phyloP scores from a whole-genome alignment of 1,140 invertebrate genomes.

The Lasioglossum albipes region DNA sequence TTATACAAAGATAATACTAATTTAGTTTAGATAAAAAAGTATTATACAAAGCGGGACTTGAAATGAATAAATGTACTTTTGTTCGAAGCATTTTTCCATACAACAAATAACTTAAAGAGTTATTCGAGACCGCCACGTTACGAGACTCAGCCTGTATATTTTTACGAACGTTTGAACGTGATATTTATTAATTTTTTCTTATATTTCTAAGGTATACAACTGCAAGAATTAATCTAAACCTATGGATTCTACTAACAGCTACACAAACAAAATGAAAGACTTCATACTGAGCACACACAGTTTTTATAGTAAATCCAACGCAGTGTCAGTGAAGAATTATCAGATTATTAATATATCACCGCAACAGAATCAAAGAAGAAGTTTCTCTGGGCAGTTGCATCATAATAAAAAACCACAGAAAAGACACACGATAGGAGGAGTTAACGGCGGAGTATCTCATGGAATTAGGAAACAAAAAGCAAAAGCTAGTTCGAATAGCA shows the following conservation, averaged over 20 bases:
- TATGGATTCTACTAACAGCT: conserved; percentile 28
- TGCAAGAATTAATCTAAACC: neutral
- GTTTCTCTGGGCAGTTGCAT: neutral
- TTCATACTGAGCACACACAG: neutral
- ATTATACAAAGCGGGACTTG: too few relatives aligned
- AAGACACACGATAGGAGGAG: conserved; percentile 61
- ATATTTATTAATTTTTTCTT: neutral
- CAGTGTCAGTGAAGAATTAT: neutral
- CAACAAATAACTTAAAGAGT: too few relatives aligned
- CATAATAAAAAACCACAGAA: conserved; percentile 25
- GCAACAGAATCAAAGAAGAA: neutral
- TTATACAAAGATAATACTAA: too few relatives aligned
- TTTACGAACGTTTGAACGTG: too few relatives aligned
- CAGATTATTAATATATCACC: neutral
- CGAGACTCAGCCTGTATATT: too few relatives aligned
- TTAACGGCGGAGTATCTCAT: conserved; percentile 75
- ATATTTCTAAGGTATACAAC: conserved; percentile 1
- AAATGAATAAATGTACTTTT: too few relatives aligned
- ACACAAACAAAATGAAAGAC: conserved; percentile 40
- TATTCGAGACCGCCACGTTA: too few relatives aligned
- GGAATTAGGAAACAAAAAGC: conserved; percentile 72
- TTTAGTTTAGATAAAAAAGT: too few relatives aligned
- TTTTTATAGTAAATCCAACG: neutral
- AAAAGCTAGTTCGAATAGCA: conserved; percentile 11
- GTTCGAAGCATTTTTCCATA: too few relatives aligned